These are phyloP conservation scores for Oscheius onirici DNA, from an alignment of 2,888 invertebrate genomes.

Conservation along the genomic window DNA sequence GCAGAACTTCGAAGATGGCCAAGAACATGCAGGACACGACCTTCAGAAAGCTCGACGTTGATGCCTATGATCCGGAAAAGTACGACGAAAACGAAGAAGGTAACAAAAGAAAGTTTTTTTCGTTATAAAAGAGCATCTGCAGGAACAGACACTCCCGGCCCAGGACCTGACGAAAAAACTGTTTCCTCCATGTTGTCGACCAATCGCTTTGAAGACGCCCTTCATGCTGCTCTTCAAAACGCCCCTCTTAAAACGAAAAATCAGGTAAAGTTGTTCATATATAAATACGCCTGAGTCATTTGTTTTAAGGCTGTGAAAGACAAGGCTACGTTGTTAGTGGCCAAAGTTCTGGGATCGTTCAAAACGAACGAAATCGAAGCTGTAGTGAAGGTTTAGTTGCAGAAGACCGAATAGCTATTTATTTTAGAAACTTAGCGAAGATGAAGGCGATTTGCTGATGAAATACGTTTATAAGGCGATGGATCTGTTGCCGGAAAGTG, in stretches of 20 bases:
- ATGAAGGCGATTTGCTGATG: slow-evolving; percentile 66
- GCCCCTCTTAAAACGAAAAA: slow-evolving; percentile 64
- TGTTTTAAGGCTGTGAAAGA: slow-evolving; percentile 52
- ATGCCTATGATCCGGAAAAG: slow-evolving; percentile 63
- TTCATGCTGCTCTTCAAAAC: slow-evolving; percentile 59
- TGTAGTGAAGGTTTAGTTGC: slow-evolving; percentile 40
- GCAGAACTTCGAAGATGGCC: slow-evolving; percentile 61
- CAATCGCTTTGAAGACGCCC: slow-evolving; percentile 59
- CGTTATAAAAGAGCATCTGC: background rate
- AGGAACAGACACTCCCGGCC: slow-evolving; percentile 47
- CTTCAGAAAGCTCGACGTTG: slow-evolving; percentile 67
- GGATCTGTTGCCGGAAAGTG: slow-evolving; percentile 61
- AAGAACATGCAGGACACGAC: slow-evolving; percentile 64
- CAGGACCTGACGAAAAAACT: slow-evolving; percentile 52
- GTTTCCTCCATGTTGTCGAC: slow-evolving; percentile 44
- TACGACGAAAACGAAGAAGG: slow-evolving; percentile 63
- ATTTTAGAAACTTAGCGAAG: slow-evolving; percentile 47
- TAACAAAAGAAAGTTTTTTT: slow-evolving; percentile 22
- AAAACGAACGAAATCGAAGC: slow-evolving; percentile 62
- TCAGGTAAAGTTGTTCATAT: too few relatives aligned
- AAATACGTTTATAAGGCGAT: slow-evolving; percentile 69
- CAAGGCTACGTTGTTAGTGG: slow-evolving; percentile 53
- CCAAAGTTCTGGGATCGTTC: slow-evolving; percentile 61
- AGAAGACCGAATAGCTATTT: background rate
- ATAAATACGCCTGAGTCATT: too few relatives aligned